Evolutionary conservation across 2,888 invertebrate genomes (phyloP), one percentile per base, ranked within the genome.

Genomic region (Pristionchus arcanus): DNA sequence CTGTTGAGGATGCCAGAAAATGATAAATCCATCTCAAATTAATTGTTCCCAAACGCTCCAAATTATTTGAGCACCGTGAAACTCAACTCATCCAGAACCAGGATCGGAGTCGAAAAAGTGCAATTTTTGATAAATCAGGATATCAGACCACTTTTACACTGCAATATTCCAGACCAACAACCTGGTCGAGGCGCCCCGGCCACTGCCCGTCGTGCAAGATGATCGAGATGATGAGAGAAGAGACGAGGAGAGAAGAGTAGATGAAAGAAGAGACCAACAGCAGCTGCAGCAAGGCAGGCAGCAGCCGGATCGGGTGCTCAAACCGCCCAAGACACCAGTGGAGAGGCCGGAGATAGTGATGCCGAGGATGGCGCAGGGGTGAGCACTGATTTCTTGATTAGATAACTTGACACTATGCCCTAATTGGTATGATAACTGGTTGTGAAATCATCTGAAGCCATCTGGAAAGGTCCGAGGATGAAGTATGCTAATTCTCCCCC

Each of bases 121-220:
- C n/a, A n/a, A n/a, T n/a, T n/a, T n/a, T 49, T 49, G 0, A 49
- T 7, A 49, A 49, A 9, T 49, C 42, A 13, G 0, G 42, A 11
- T 13, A 11, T 49, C 42, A 49, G 4, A 9, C 42, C 9, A 49
- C 3, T 49, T 25, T n/a, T n/a, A 25, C 3, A n/a, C 25, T 3
- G 11, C 63, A n/a, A 63, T 74, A 53, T 5, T 81, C 16, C 49
- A 81, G 81, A 53, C 49, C 1, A n/a, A 28, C 15, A 28, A n/a
- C 13, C n/a, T 11, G 15, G 81, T 81, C n/a, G 81, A 42, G n/a
- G 81, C 28, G n/a, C 42, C 42, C 42, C 25, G 28, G 1, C 81
- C 81, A 11, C 49, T 81, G 1, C 81, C 81, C 49, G 49, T 81
- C 81, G 49, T 81, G n/a, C n/a, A 42, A n/a, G 21, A 77, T 55